Evolutionary conservation across 2,888 invertebrate species (phyloP), one percentile per base, ranked within the genome.

Genomic region (Orthosia incerta): DNA sequence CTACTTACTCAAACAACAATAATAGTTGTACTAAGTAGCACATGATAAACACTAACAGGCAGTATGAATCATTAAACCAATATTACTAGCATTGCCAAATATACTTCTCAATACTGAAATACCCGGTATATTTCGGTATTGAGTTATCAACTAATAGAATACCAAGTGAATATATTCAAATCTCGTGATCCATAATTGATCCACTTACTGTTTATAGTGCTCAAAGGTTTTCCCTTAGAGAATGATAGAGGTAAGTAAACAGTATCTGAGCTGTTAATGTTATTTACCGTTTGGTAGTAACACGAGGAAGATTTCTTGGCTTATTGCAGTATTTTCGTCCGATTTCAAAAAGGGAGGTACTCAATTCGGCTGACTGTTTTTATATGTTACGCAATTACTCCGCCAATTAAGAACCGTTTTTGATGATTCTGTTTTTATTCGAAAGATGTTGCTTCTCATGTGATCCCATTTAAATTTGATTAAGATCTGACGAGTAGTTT

Each of bases 61-160:
- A 20, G 16, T 2, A 70, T 70, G 72, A 79, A 61, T 71, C 20
- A 79, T 57, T 68, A 5, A 57, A 23, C 46, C n/a, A 62, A 48
- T 46, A 48, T 39, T 73, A 45, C 79, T 26, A 31, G 9, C 51
- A 53, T 31, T 72, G 51, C 73, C 79, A 76, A 79, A 79, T 62
- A 76, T 73, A 79, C 74, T 45, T 12, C 57, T 4, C 13, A 46
- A 13, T 20, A 16, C 56, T 51, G 20, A 63, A 76, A 76, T 72
- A 72, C 56, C 48, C 39, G 1, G 39, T 53, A 45, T 53, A 79
- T 75, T 75, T 79, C 12, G 20, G 60, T 71, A 48, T 45, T 53
- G 15, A 59, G 26, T 59, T 63, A 39, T 39, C 39, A 9, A 80
- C 63, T 64, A 59, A 79, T 79, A 80, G 62, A 79, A 76, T 74